These are phyloP conservation scores for Melipona beecheii DNA, from an alignment of 2,888 invertebrate genomes.

Conservation along the genomic window DNA sequence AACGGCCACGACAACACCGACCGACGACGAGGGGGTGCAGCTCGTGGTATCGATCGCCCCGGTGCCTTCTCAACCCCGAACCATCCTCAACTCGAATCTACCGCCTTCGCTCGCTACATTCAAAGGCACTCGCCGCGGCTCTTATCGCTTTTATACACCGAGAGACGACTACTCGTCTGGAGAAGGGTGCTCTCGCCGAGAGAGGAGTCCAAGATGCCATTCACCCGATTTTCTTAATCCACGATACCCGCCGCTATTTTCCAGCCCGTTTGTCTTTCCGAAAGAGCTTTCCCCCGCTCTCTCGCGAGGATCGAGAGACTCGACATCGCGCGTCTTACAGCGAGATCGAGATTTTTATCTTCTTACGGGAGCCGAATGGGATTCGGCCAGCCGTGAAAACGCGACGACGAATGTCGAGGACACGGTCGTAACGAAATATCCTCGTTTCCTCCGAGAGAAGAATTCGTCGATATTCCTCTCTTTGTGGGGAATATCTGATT, in stretches of 20 bases:
- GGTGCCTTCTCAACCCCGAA: constrained; percentile 57
- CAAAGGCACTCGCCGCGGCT: constrained; percentile 45
- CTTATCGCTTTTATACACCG: constrained; percentile 71
- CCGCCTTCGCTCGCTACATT: constrained; percentile 55
- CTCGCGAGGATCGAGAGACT: constrained; percentile 8
- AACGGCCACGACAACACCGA: constrained; percentile 53
- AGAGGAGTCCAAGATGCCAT: constrained; percentile 63
- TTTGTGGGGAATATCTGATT: background rate
- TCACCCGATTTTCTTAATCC: constrained; percentile 54
- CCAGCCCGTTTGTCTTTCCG: constrained; percentile 17
- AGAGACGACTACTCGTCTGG: constrained; percentile 65
- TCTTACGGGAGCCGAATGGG: too few species aligned
- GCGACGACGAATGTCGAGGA: constrained; percentile 10
- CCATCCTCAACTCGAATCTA: constrained; percentile 69
- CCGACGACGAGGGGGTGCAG: constrained; percentile 53
- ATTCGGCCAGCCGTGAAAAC: background rate
- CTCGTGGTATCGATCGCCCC: constrained; percentile 72
- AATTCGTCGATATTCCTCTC: background rate
- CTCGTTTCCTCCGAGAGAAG: background rate
- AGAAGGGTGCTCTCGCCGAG: constrained; percentile 63
- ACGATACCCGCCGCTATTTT: constrained; percentile 12
- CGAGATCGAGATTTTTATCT: too few species aligned
- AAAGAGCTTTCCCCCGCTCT: background rate
- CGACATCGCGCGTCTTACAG: background rate
- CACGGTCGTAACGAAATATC: background rate